A percentile compares a stretch with the other conserved stretches of the same genome.
Conservation (phyloP, 2,888 invertebrate genomes). For the Hemistola chrysoprasaria region DNA sequence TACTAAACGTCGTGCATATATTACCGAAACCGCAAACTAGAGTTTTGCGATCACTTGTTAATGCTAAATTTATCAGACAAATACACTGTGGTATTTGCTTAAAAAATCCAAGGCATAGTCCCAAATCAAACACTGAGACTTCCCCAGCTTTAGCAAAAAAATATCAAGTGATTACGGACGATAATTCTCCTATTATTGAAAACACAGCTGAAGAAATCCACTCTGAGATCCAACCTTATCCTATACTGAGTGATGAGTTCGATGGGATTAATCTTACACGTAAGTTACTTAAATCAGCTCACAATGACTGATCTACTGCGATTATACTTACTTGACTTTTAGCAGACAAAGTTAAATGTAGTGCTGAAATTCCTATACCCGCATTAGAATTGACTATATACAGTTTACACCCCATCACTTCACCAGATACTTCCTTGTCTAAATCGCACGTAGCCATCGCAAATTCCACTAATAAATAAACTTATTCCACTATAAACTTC, state of each 20-base stretch:
- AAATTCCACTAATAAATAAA: conserved; percentile 1
- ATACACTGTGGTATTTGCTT: conserved; percentile 61
- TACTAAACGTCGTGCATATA: conserved; percentile 14
- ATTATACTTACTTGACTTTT: no score
- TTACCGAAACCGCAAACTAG: conserved; percentile 15
- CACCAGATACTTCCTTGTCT: conserved; percentile 66
- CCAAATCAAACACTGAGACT: conserved; percentile 55
- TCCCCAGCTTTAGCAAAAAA: conserved; percentile 80
- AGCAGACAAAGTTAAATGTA: no score
- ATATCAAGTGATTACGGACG: conserved; percentile 87
- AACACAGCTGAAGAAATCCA: conserved; percentile 87
- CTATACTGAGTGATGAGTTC: conserved; percentile 81
- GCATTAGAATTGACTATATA: no score
- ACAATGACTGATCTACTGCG: no score
- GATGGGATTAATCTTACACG: conserved; percentile 83
- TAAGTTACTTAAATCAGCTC: conserved; percentile 50
- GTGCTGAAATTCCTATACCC: no score
- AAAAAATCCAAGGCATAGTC: conserved; percentile 59
- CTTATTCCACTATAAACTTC: background rate
- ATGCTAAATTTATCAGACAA: conserved; percentile 45
- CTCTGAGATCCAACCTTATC: conserved; percentile 44
- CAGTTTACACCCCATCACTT: conserved; percentile 63
- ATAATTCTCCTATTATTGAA: conserved; percentile 86
- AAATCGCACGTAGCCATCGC: conserved; percentile 72
- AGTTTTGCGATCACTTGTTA: conserved; percentile 31